These are phyloP conservation scores for Clangula hyemalis DNA, from an alignment of 2,797 vertebrate species.

Conservation along the genomic window DNA sequence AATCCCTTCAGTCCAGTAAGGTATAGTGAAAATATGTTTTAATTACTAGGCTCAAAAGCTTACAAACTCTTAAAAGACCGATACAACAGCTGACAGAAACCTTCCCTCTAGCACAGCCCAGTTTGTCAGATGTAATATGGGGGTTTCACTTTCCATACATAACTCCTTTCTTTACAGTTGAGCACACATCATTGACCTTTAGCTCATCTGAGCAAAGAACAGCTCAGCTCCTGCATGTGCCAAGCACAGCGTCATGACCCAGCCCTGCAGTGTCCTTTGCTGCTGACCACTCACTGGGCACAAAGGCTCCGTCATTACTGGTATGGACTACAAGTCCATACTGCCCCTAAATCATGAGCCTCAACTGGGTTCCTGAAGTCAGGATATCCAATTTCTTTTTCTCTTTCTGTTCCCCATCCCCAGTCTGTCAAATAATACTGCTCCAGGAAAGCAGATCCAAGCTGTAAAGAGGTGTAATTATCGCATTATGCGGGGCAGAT, in stretches of 20 bases:
- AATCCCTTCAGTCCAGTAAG: not conserved
- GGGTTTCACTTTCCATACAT: not conserved
- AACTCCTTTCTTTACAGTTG: not conserved
- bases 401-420: not conserved
- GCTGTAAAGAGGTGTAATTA: constrained; percentile 21
- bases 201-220: not conserved
- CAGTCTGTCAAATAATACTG: not conserved
- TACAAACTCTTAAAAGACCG: not conserved
- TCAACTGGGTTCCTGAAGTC: not conserved
- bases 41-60: not conserved
- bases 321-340: fast-evolving
- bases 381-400: not conserved
- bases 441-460: constrained; percentile 9
- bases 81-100: not conserved
- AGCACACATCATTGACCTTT: not conserved
- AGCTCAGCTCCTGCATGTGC: not conserved
- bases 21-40: not conserved
- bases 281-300: not conserved
- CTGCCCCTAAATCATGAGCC: not conserved
- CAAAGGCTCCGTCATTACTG: not conserved
- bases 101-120: not conserved
- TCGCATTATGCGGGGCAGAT: constrained; percentile 5
- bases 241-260: not conserved
- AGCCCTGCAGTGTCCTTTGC: not conserved
- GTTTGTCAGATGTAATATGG: not conserved